Percentiles rank a stretch among this genome's conserved stretches.
Conservation (phyloP, 2,113 vertebrate species). For the Stegastes partitus region DNA sequence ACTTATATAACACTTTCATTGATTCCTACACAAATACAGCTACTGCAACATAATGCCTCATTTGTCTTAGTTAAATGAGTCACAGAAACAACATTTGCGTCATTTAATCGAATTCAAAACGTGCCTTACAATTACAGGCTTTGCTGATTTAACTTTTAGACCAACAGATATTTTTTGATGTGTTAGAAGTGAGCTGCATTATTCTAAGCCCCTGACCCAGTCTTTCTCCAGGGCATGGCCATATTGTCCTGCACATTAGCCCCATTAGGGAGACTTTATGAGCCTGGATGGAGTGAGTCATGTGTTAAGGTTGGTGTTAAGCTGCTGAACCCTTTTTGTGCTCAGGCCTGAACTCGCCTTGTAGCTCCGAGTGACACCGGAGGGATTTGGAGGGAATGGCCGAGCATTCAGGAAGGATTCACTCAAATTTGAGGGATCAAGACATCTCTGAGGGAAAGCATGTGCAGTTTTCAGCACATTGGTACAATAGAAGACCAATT, state of each 20-base stretch:
- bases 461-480: slow-evolving; percentile 20
- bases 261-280: slow-evolving; percentile 55
- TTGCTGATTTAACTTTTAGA: not conserved
- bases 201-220: slow-evolving; percentile 49
- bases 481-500: slow-evolving; percentile 25
- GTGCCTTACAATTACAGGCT: slow-evolving; percentile 12
- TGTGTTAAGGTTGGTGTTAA: slow-evolving; percentile 70
- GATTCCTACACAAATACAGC: no score
- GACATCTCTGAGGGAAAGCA: slow-evolving; percentile 31
- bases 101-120: slow-evolving; percentile 5
- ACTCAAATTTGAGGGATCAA: slow-evolving; percentile 48
- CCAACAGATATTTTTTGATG: slow-evolving; percentile 29
- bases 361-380: slow-evolving; percentile 39
- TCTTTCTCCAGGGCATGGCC: slow-evolving; percentile 17
- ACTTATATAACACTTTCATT: not conserved
- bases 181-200: slow-evolving; percentile 44
- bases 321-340: slow-evolving; percentile 52
- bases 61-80: not conserved
- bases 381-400: slow-evolving; percentile 45
- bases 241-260: slow-evolving; percentile 60
- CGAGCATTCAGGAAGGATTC: slow-evolving; percentile 30
- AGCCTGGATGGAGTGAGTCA: slow-evolving; percentile 61
- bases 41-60: not conserved
- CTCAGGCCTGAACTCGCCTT: slow-evolving; percentile 50
- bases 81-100: not conserved